Evolutionary conservation across 2,113 vertebrate genomes (phyloP), one percentile per base, ranked within the genome.

Genomic region (Eublepharis macularius): DNA sequence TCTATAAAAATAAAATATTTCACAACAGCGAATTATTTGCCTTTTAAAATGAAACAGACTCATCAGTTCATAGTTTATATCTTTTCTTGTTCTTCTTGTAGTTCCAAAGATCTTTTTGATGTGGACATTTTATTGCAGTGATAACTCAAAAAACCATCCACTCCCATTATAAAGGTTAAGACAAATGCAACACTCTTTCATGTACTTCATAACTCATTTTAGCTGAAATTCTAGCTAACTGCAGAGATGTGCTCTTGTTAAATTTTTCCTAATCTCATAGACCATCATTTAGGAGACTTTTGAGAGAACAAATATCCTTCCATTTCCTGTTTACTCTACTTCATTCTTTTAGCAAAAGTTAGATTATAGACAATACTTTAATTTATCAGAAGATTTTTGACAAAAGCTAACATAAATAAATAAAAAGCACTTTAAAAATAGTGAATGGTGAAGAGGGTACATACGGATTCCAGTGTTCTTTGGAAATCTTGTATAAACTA

Each of bases 391-490:
- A 13, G 32, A 75, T 65, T 66, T 83, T 76, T 51, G 41, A 13
- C 45, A 24, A 6, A 43, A 19, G 17, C 11, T 85, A n/a, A 43
- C 57, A 13, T 68, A 65, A 57, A 69, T 80, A 86, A 45, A 13
- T 1, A 4, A 13, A 26, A 66, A 11, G 29, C 54, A 39, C 54
- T 79, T 41, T 66, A 3, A 84, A 54, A 49, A 2, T 1, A 82
- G 75, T 36, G 12, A 29, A 84, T 82, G 68, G 0, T 65, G 32
- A 1, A n/a, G 47, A 83, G n/a, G n/a, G 75, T 90, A 98, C 98
- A 26, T 97, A 99, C 99, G 94, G 97, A 92, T 99, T 99, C 99
- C 99, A 99, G 97, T 99, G 99, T 92, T 99, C 98, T 97, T 99
- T 99, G 96, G 99, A 99, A 96, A 99, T 99, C 94, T 97, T 98